Evolutionary conservation across 2,888 invertebrate species (phyloP).

Genomic region (Torymus tubicola): DNA sequence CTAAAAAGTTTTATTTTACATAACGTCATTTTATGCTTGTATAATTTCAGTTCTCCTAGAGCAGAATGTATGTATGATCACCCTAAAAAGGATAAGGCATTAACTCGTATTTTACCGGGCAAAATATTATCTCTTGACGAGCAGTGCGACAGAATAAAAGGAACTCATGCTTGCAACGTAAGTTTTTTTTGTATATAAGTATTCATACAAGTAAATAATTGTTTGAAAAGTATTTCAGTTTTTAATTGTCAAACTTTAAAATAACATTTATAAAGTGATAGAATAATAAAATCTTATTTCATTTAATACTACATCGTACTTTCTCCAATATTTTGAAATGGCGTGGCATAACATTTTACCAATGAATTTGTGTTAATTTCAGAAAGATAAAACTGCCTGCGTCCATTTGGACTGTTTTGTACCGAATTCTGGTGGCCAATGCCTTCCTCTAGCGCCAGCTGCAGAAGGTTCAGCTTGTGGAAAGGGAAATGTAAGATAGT

Average conservation of each 20-base stretch:
- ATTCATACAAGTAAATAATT: no score
- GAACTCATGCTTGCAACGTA: conserved; percentile 87
- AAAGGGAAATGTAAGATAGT: conserved; percentile 85
- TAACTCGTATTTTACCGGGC: conserved; percentile 91
- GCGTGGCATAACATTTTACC: not conserved
- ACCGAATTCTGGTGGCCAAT: conserved; percentile 85
- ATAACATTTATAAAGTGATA: no score
- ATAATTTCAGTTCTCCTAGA: conserved; percentile 57
- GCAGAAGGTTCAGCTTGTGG: conserved; percentile 95
- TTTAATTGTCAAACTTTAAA: not conserved
- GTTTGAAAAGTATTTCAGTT: not conserved
- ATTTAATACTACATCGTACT: no score
- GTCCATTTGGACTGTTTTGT: conserved; percentile 93
- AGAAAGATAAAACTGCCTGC: conserved; percentile 94
- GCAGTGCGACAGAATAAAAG: conserved; percentile 89
- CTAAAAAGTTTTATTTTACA: not conserved
- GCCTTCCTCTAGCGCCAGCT: conserved; percentile 92
- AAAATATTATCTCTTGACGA: conserved; percentile 90
- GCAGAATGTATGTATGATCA: conserved; percentile 92
- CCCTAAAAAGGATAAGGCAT: conserved; percentile 88
- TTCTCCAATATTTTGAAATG: not conserved
- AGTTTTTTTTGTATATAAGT: not conserved
- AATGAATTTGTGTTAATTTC: conserved; percentile 67
- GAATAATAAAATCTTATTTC: no score
- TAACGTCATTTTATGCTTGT: not conserved